phyloP scores from a whole-genome alignment of 2,888 invertebrate species.

The Aromia moschata region DNA sequence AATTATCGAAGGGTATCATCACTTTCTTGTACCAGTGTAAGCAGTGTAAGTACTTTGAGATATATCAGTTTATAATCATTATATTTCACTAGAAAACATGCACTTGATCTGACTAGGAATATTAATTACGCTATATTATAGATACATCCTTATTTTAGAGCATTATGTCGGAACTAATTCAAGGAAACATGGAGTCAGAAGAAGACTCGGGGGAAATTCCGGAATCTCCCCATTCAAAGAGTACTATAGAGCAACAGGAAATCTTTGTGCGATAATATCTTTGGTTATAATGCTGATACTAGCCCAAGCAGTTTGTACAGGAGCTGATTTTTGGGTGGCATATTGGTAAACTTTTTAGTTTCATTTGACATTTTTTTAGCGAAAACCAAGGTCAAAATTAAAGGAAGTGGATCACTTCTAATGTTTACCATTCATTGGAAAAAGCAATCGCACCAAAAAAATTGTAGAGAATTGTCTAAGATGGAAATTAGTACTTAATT shows the following conservation, averaged over 20 bases:
- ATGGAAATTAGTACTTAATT: too few species aligned
- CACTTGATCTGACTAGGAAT: too few species aligned
- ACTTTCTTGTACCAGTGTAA: conserved; percentile 12
- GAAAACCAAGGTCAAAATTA: too few species aligned
- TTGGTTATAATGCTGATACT: conserved; percentile 43
- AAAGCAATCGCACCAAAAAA: too few species aligned
- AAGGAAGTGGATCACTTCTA: too few species aligned
- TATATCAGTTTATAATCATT: too few species aligned
- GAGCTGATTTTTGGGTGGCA: conserved; percentile 55
- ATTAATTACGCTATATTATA: too few species aligned
- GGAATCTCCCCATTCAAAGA: conserved; percentile 45
- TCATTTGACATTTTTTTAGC: too few species aligned
- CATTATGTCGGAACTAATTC: conserved; percentile 10
- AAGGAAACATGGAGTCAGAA: conserved; percentile 33
- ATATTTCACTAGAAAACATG: too few species aligned
- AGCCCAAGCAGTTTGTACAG: conserved; percentile 50
- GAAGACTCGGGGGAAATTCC: conserved; percentile 34
- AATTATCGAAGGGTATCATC: conserved; percentile 12
- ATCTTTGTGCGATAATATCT: conserved; percentile 39
- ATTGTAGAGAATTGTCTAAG: too few species aligned
- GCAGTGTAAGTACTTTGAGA: not conserved
- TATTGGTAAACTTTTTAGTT: conserved; percentile 49
- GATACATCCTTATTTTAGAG: conserved; percentile 11
- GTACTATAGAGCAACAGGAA: conserved; percentile 51
- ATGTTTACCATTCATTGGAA: too few species aligned